Evolutionary conservation across 2,113 vertebrate species (phyloP).

Genomic region (Dicentrarchus labrax): DNA sequence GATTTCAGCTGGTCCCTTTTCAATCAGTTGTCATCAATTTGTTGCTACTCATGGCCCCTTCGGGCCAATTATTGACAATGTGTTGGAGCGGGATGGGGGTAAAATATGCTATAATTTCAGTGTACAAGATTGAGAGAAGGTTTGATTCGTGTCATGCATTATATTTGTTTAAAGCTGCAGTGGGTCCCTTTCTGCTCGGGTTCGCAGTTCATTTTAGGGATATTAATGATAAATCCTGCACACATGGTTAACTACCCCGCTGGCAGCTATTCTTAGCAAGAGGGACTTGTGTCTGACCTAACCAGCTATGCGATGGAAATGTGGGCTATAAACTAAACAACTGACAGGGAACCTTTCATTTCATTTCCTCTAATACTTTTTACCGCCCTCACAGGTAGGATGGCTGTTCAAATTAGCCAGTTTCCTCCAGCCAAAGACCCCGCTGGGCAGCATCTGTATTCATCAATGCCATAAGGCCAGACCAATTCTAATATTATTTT

Average conservation of each 20-base stretch:
- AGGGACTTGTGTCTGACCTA: constrained; percentile 39
- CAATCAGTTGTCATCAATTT: constrained; percentile 60
- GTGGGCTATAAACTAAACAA: constrained; percentile 57
- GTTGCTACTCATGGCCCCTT: constrained; percentile 39
- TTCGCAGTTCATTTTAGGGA: constrained; percentile 34
- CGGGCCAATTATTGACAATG: constrained; percentile 62
- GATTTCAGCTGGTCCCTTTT: constrained; percentile 59
- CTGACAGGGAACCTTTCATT: constrained; percentile 68
- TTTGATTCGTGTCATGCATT: constrained; percentile 27
- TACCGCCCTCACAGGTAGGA: constrained; percentile 53
- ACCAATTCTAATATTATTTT: constrained; percentile 79
- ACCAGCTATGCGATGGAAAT: constrained; percentile 41
- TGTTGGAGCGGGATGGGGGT: constrained; percentile 39
- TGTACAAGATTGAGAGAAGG: constrained; percentile 12
- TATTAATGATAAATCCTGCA: constrained; percentile 38
- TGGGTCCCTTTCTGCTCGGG: background rate
- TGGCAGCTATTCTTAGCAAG: constrained; percentile 39
- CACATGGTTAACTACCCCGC: constrained; percentile 24
- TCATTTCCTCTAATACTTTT: constrained; percentile 73
- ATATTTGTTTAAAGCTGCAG: constrained; percentile 42
- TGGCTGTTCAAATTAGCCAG: constrained; percentile 67
- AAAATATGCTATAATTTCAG: constrained; percentile 44
- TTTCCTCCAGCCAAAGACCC: constrained; percentile 54
- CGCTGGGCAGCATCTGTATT: constrained; percentile 69
- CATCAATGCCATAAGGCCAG: constrained; percentile 74